phyloP scores from a whole-genome alignment of 2,888 invertebrate species.

The Tupiocoris notatus region DNA sequence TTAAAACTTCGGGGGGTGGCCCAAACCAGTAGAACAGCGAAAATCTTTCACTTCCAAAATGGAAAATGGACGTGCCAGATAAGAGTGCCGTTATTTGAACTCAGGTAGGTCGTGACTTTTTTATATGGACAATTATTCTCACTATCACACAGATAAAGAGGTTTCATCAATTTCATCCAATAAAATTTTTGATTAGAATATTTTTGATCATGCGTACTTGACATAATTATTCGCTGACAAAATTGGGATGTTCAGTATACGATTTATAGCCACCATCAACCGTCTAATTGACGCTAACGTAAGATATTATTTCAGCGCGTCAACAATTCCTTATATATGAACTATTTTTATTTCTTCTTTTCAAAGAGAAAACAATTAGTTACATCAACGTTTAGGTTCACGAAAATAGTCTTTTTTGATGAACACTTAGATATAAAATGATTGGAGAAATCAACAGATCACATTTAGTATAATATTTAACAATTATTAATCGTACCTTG shows the following conservation, averaged over 20 bases:
- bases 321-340: not conserved
- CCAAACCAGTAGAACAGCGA: no score
- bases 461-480: slow-evolving; percentile 21
- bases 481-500: slow-evolving; percentile 2
- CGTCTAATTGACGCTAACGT: not conserved
- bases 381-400: slow-evolving; percentile 23
- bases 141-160: no score
- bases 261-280: not conserved
- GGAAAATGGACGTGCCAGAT: no score
- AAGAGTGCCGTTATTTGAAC: no score
- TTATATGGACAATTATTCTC: no score
- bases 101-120: no score
- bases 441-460: slow-evolving; percentile 37
- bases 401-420: slow-evolving; percentile 33
- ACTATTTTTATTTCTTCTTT: no score
- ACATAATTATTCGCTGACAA: not conserved
- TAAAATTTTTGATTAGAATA: not conserved
- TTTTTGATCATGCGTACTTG: not conserved
- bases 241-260: not conserved
- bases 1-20: no score
- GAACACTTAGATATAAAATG: slow-evolving; percentile 27
- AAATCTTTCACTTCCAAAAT: no score
- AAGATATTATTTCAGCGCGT: not conserved
- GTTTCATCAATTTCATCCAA: no score
- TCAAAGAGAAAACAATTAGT: not conserved